Evolutionary conservation across 1,140 invertebrate species (phyloP).

Genomic region (Macrobrachium rosenbergii): DNA sequence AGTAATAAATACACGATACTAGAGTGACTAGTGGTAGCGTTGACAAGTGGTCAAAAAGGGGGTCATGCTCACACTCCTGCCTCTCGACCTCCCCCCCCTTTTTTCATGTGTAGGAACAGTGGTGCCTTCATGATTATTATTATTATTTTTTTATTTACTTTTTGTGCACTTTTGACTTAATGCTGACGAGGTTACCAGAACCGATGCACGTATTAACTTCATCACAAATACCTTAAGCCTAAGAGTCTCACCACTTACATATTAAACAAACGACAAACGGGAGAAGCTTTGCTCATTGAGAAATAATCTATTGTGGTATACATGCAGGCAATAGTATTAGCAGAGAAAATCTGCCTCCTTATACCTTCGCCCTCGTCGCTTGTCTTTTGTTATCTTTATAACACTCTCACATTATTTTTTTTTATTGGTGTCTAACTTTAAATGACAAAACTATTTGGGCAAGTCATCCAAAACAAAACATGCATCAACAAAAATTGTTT

Average conservation of each 20-base stretch:
- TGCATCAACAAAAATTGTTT: constrained; percentile 55
- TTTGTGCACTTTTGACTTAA: constrained; percentile 55
- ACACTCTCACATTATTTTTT: constrained; percentile 39
- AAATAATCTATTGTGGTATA: constrained; percentile 46
- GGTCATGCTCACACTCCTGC: constrained; percentile 12
- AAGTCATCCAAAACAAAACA: constrained; percentile 60
- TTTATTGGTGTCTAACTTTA: constrained; percentile 57
- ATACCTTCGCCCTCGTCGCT: constrained; percentile 51
- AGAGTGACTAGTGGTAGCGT: constrained; percentile 4
- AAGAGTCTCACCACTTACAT: constrained; percentile 57
- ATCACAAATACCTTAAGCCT: constrained; percentile 55
- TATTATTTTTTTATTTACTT: constrained; percentile 5
- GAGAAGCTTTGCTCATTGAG: constrained; percentile 47
- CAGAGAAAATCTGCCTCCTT: constrained; percentile 47
- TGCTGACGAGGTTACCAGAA: constrained; percentile 52
- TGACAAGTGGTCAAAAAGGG: background rate
- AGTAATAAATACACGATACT: constrained; percentile 25
- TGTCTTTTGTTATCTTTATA: constrained; percentile 10
- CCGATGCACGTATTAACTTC: constrained; percentile 50
- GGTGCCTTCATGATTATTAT: background rate
- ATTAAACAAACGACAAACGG: constrained; percentile 56
- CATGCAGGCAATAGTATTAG: constrained; percentile 53
- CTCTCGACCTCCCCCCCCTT: constrained; percentile 33
- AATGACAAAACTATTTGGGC: constrained; percentile 58
- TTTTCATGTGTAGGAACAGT: constrained; percentile 36